Conservation (phyloP, 2,888 invertebrate species). For the Erebia epiphron region DNA sequence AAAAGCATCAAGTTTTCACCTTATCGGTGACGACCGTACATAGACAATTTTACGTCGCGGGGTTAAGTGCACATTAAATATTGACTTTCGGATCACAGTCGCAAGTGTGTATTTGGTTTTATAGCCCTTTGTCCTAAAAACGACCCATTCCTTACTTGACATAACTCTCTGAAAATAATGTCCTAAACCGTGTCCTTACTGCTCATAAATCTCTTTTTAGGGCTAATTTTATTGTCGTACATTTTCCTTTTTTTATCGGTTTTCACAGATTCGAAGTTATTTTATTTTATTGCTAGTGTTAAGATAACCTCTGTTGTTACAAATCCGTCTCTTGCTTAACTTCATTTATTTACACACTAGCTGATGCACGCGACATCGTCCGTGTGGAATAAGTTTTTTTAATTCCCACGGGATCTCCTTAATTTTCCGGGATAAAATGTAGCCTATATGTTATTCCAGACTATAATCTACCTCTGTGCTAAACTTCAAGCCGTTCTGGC, state of each 20-base stretch:
- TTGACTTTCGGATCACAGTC: not conserved
- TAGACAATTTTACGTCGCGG: not conserved
- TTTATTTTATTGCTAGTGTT: not conserved
- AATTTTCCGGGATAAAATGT: too few species aligned
- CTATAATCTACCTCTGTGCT: too few species aligned
- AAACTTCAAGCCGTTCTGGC: too few species aligned
- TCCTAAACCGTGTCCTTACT: constrained; percentile 33
- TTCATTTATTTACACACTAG: too few species aligned
- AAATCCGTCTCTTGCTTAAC: too few species aligned
- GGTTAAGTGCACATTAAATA: constrained; percentile 14
- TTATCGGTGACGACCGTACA: not conserved
- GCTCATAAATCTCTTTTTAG: not conserved
- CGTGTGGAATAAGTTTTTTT: too few species aligned
- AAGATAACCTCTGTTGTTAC: too few species aligned
- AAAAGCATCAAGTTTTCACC: not conserved
- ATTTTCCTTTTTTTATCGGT: constrained; percentile 1
- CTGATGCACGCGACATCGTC: too few species aligned
- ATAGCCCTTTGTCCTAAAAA: constrained; percentile 1
- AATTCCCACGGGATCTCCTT: too few species aligned
- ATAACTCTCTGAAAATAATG: constrained; percentile 4
- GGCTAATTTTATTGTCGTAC: not conserved
- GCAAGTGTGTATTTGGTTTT: constrained; percentile 8
- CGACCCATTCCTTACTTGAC: not conserved
- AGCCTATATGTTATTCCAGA: too few species aligned
- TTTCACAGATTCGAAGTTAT: not conserved